phyloP scores from a whole-genome alignment of 2,888 invertebrate species.

The Clepsis dumicolana region DNA sequence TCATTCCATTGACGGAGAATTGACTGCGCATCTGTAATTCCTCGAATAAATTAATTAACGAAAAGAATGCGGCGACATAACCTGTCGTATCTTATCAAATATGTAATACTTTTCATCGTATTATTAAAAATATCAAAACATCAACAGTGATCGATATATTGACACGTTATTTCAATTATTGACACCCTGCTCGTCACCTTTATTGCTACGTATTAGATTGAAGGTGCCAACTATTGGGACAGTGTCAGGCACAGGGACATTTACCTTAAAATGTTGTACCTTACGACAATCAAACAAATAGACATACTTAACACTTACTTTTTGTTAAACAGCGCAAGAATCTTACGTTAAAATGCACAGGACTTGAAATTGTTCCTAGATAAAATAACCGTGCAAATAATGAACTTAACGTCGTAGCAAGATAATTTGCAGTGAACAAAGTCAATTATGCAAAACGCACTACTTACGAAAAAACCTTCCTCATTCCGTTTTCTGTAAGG shows the following conservation, averaged over 20 bases:
- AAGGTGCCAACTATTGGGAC: too few species aligned
- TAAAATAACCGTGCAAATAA: slow-evolving; percentile 20
- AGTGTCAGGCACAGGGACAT: too few species aligned
- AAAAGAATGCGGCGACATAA: slow-evolving; percentile 21
- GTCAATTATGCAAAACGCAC: slow-evolving; percentile 31
- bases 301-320: too few species aligned
- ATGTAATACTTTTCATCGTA: neutral
- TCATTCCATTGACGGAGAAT: slow-evolving; percentile 26
- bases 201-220: too few species aligned
- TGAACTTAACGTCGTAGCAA: slow-evolving; percentile 6
- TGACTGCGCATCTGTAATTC: slow-evolving; percentile 29
- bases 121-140: neutral
- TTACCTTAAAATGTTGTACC: too few species aligned
- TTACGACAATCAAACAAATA: too few species aligned
- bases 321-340: too few species aligned
- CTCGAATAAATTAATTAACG: slow-evolving; percentile 30
- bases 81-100: neutral
- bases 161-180: too few species aligned
- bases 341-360: too few species aligned
- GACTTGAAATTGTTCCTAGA: neutral
- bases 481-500: slow-evolving; percentile 49
- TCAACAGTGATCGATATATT: too few species aligned
- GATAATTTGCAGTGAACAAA: slow-evolving; percentile 29
- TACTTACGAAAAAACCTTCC: slow-evolving; percentile 10
- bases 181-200: too few species aligned